These are phyloP conservation scores for Siniperca chuatsi DNA, from an alignment of 2,113 vertebrate genomes.

Conservation along the genomic window DNA sequence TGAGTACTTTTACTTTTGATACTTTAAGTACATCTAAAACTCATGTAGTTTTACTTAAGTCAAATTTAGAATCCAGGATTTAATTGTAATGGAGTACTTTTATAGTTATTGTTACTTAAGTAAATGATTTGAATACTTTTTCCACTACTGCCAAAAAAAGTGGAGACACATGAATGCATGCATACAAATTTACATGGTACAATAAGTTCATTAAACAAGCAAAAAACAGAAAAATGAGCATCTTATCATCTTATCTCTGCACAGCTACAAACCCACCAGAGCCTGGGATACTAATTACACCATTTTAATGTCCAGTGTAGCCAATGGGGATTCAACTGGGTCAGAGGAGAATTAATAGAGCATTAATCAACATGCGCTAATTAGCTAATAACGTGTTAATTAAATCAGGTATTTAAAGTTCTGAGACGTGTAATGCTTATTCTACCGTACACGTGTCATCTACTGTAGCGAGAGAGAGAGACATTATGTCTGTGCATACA, in stretches of 20 bases:
- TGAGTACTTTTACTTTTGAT: not conserved
- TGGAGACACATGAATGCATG: not conserved
- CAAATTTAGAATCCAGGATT: too few relatives aligned
- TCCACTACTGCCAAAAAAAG: not conserved
- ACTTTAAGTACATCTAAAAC: not conserved
- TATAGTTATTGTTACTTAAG: not conserved
- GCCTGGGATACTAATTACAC: constrained; percentile 76
- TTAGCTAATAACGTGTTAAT: constrained; percentile 87
- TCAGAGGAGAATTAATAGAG: constrained; percentile 84
- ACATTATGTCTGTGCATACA: not conserved
- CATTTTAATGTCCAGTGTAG: constrained; percentile 75
- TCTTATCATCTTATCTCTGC: constrained; percentile 24
- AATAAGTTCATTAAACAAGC: too few relatives aligned
- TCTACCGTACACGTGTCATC: constrained; percentile 65
- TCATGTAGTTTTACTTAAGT: not conserved
- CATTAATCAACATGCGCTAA: constrained; percentile 85
- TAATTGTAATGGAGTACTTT: not conserved
- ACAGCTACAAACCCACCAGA: constrained; percentile 57
- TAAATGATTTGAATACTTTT: not conserved
- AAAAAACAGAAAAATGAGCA: too few relatives aligned
- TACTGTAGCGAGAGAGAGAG: constrained; percentile 5
- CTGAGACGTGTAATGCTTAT: constrained; percentile 78
- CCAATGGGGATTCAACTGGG: constrained; percentile 76
- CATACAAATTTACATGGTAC: not conserved
- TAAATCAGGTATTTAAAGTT: constrained; percentile 84